These are phyloP conservation scores for Microtus montanus DNA, from an alignment of 2,113 vertebrate species.

Conservation along the genomic window DNA sequence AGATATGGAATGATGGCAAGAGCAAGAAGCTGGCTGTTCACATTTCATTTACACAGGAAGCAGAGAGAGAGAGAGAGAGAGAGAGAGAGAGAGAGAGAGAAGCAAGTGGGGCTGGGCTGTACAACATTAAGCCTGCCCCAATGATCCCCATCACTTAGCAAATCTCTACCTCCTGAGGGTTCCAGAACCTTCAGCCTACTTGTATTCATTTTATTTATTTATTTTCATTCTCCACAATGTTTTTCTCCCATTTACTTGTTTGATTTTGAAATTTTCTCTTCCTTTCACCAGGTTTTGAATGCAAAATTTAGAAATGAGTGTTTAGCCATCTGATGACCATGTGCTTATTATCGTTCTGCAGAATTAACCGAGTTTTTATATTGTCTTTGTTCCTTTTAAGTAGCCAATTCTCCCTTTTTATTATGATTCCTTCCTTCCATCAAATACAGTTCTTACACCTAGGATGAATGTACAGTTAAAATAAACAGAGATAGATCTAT, in stretches of 20 bases:
- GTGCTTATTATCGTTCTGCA: not conserved
- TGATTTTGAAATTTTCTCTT: not conserved
- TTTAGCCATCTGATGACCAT: not conserved
- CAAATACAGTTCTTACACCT: not conserved
- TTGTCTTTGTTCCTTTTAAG: not conserved
- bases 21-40: not conserved
- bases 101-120: not conserved
- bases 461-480: constrained; percentile 26
- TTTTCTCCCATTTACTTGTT: not conserved
- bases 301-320: not conserved
- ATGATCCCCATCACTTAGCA: not conserved
- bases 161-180: not conserved
- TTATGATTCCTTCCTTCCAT: constrained; percentile 5
- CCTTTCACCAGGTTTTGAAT: not conserved
- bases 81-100: too few relatives aligned
- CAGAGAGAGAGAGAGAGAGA: not conserved
- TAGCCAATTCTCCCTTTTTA: not conserved
- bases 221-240: too few relatives aligned
- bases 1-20: too few relatives aligned
- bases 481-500: constrained; percentile 30
- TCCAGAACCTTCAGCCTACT: not conserved
- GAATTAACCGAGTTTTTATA: not conserved
- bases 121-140: not conserved
- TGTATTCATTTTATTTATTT: not conserved
- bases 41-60: not conserved